Evolutionary conservation across 2,888 invertebrate species (phyloP).

Genomic region (Peribatodes rhomboidaria): DNA sequence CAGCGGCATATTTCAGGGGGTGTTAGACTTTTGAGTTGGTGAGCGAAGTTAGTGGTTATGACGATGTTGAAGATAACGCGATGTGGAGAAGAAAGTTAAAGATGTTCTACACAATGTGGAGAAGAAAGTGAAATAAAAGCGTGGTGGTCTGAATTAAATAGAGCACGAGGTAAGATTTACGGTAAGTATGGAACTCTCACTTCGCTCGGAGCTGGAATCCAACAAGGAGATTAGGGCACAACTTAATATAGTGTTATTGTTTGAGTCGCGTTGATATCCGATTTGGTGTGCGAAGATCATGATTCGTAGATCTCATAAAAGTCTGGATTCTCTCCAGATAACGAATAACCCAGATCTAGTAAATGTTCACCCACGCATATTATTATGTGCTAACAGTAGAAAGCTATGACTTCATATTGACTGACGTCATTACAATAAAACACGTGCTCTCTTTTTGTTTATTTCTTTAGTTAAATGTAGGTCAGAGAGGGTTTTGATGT

Average conservation of each 20-base stretch:
- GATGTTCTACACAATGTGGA: neutral
- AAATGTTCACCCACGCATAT: slow-evolving; percentile 16
- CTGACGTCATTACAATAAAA: slow-evolving; percentile 16
- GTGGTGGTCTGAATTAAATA: too few relatives aligned
- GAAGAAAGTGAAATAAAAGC: neutral
- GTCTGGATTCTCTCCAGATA: slow-evolving; percentile 36
- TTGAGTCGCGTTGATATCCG: neutral
- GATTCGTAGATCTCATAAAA: slow-evolving; percentile 1
- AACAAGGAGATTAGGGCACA: too few relatives aligned
- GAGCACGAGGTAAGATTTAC: too few relatives aligned
- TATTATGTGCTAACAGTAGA: slow-evolving; percentile 16
- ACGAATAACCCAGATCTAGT: slow-evolving; percentile 23
- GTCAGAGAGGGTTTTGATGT: slow-evolving; percentile 6
- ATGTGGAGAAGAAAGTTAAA: neutral
- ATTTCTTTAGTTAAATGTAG: slow-evolving; percentile 18
- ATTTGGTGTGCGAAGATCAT: neutral
- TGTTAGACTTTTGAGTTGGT: too few relatives aligned
- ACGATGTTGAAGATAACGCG: too few relatives aligned
- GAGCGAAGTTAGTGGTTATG: too few relatives aligned
- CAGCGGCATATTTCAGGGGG: too few relatives aligned
- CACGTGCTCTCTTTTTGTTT: slow-evolving; percentile 13
- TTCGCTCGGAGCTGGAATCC: too few relatives aligned
- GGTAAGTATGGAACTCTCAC: too few relatives aligned
- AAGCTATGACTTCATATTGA: slow-evolving; percentile 12
- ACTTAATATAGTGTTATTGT: neutral